Base-by-base conservation (phyloP, 1,140 invertebrate species). In the Cephus cinctus region DNA sequence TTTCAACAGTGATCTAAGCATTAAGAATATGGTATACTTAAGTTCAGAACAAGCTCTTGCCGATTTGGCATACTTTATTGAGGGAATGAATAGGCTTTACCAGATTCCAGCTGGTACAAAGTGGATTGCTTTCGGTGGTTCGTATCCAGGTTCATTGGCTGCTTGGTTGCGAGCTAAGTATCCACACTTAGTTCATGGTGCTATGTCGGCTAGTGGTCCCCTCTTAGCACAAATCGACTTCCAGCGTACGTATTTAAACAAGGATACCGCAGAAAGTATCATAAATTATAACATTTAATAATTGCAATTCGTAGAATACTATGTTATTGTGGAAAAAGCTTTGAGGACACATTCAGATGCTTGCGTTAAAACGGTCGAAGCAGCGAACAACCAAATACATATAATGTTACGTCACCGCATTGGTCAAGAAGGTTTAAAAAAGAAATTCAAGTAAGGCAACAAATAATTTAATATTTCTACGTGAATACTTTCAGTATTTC, bases 121-220 rank as follows among this genome's bases (percentile, higher is more conserved):
- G 77, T 95, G 92, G 89, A 86, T 98, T 48, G 85, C 85, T 2
- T 96, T 97, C 73, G 94, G 95, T 20, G 94, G 94, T 2, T 95
- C 91, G 1, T 98, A 98, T 74, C 87, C 93, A 2, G 94, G 94
- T 35, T 89, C 88, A 2, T 72, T 97, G 31, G 89, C 92, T 11
- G 94, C 93, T 5, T 97, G 94, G 94, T 78, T 90, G 40, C 77
- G 94, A 41, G 67, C 85, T 5, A 96, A 96, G 72, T 97, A 95
- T 76, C 92, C 94, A 2, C 86, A 96, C 77, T 75, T 96, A 4
- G 84, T 95, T 1, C 76, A 90, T 69, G 89, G 85, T 3, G 83
- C 93, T 25, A 83, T 97, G 4, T 93, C 92, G n/a, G 82, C 89
- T 0, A 94, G 91, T 78, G 94, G 89, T 3, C 94, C 94, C 5